Evolutionary conservation across 2,797 vertebrate species (phyloP), one percentile per base, ranked within the genome.

Genomic region (Hozukius guyotensis): DNA sequence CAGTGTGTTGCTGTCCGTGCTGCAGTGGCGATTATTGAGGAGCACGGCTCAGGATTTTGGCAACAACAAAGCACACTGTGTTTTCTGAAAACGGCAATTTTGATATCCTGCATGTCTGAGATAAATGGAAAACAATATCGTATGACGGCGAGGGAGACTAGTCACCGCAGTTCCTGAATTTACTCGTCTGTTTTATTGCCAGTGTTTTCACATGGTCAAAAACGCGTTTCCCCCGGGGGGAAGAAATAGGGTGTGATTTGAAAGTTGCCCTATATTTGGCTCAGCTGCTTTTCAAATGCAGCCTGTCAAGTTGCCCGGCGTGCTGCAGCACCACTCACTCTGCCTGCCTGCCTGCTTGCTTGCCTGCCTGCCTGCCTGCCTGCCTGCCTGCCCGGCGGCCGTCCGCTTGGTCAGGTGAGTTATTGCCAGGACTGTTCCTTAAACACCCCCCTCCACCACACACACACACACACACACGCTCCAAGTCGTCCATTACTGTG

Each of bases 401-500:
- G 31, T 78, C 82, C 32, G 68, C 86, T 87, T 86, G 90, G 86
- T 87, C 91, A 93, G 92, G 92, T 95, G 92, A 94, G 87, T 94
- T 94, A 94, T 94, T 88, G 87, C 85, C 81, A 68, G 59, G 59
- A 84, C 77, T 77, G 75, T 74, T 85, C 83, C 85, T 91, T 88
- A 92, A 89, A 87, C 67, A 74, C 70, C 77, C 75, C 70, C 56
- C 68, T n/a, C 27, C 61, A 32, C 20, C 76, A 69, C 64, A 53
- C 71, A 67, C 49, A 77, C 34, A 63, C 60, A 38, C 36, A 38
- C 36, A 38, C 36, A 38, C 36, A 38, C 13, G 60, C 76, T 78
- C 63, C 42, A 68, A 87, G 88, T 85, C 78, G 71, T 94, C 89
- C 87, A 94, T 94, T 94, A 94, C 88, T 72, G 78, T 80, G 90